A percentile compares a stretch with the other conserved stretches of the same genome.
Conservation (phyloP, 1,140 invertebrate species). For the Calycopis cecrops region DNA sequence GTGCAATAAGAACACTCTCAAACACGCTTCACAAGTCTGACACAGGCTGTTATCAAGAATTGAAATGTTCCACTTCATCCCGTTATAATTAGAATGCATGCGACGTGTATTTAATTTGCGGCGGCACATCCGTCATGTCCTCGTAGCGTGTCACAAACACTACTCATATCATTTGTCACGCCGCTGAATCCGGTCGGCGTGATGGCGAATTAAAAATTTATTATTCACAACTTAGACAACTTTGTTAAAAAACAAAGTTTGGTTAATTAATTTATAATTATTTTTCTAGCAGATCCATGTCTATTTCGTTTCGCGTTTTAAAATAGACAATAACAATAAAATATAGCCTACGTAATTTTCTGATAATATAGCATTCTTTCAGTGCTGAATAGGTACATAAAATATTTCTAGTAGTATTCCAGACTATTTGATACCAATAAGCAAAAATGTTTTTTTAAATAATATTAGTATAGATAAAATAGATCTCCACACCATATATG, state of each 20-base stretch:
- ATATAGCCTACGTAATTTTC: too few species aligned
- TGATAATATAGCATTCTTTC: too few species aligned
- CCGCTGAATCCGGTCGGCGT: slow-evolving; percentile 25
- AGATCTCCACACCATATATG: too few species aligned
- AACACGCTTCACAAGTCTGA: background rate
- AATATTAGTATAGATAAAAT: too few species aligned
- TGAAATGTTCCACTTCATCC: slow-evolving; percentile 8
- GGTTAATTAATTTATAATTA: too few species aligned
- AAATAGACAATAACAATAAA: too few species aligned
- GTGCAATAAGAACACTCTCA: background rate
- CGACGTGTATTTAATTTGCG: slow-evolving; percentile 24
- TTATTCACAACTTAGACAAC: slow-evolving; percentile 21
- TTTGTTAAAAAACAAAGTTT: background rate
- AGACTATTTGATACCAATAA: too few species aligned
- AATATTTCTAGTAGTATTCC: too few species aligned
- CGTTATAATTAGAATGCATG: slow-evolving; percentile 16
- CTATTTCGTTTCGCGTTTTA: too few species aligned
- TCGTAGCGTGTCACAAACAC: slow-evolving; percentile 32
- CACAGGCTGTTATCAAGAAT: slow-evolving; percentile 2
- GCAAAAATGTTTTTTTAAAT: too few species aligned
- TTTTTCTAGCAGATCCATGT: too few species aligned
- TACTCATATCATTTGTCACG: slow-evolving; percentile 38
- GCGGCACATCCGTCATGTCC: slow-evolving; percentile 26
- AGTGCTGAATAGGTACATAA: too few species aligned
- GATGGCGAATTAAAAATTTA: slow-evolving; percentile 22